Evolutionary conservation across 2,113 vertebrate species (phyloP).

Genomic region (Catharus bicknelli): DNA sequence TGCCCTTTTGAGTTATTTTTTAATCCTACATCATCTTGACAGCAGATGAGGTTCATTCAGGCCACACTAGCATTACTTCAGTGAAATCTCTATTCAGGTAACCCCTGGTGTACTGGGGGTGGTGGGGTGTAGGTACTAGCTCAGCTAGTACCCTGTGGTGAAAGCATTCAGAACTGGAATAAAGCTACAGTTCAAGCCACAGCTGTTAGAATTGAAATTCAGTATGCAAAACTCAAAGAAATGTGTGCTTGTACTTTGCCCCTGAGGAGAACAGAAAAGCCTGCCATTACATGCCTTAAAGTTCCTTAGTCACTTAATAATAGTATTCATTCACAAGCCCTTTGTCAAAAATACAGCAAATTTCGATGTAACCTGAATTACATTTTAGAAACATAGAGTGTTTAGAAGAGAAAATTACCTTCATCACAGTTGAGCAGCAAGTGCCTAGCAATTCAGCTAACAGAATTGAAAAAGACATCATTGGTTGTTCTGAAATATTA

Average conservation of each 20-base stretch:
- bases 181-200: not conserved
- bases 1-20: not conserved
- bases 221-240: not conserved
- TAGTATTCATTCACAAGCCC: not conserved
- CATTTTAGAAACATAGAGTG: not conserved
- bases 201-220: not conserved
- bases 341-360: not conserved
- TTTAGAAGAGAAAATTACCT: not conserved
- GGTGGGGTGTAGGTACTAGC: not conserved
- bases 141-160: not conserved
- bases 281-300: not conserved
- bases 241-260: not conserved
- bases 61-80: not conserved
- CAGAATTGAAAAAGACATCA: not conserved
- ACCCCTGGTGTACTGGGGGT: rapidly evolving
- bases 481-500: not conserved
- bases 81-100: not conserved
- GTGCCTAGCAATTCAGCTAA: not conserved
- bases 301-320: not conserved
- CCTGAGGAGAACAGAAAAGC: not conserved
- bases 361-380: not conserved
- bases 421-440: not conserved
- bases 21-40: not conserved
- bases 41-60: not conserved
- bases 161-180: not conserved